These are phyloP conservation scores for Syngnathus rostellatus DNA, from an alignment of 2,797 vertebrate genomes.

Conservation along the genomic window DNA sequence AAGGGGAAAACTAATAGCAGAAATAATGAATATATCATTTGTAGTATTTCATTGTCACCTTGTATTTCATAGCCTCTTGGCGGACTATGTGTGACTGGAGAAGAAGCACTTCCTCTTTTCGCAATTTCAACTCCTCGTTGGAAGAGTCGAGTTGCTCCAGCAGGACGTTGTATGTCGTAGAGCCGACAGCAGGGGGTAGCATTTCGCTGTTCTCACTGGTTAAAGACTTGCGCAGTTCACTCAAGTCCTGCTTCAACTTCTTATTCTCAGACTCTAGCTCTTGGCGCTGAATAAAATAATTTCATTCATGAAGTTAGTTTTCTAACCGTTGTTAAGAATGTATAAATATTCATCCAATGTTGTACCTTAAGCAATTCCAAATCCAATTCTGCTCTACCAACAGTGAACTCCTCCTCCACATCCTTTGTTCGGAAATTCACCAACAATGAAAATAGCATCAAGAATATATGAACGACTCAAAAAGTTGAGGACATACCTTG, in stretches of 20 bases:
- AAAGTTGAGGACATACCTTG: slow-evolving; percentile 58
- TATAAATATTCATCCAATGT: background rate
- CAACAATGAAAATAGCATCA: background rate
- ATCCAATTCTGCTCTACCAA: slow-evolving; percentile 82
- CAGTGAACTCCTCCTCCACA: slow-evolving; percentile 76
- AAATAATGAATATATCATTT: background rate
- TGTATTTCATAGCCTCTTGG: slow-evolving; percentile 84
- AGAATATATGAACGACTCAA: background rate
- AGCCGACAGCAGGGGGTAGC: slow-evolving; percentile 72
- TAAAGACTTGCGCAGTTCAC: slow-evolving; percentile 81
- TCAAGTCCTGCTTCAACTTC: slow-evolving; percentile 87
- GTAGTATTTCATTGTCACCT: slow-evolving; percentile 61
- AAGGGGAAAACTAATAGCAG: background rate
- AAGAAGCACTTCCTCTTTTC: slow-evolving; percentile 94
- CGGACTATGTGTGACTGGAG: slow-evolving; percentile 89
- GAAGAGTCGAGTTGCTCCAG: slow-evolving; percentile 86
- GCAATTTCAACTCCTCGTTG: slow-evolving; percentile 87
- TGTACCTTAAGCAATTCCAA: slow-evolving; percentile 89
- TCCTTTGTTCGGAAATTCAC: slow-evolving; percentile 50
- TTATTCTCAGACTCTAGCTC: slow-evolving; percentile 94
- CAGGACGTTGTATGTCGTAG: slow-evolving; percentile 79
- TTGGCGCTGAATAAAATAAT: slow-evolving; percentile 72
- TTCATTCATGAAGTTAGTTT: too few relatives aligned
- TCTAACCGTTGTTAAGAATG: background rate
- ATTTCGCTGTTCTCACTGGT: slow-evolving; percentile 64